Base-by-base conservation (phyloP, 2,113 vertebrate genomes). In the Cephalopholis sonnerati region DNA sequence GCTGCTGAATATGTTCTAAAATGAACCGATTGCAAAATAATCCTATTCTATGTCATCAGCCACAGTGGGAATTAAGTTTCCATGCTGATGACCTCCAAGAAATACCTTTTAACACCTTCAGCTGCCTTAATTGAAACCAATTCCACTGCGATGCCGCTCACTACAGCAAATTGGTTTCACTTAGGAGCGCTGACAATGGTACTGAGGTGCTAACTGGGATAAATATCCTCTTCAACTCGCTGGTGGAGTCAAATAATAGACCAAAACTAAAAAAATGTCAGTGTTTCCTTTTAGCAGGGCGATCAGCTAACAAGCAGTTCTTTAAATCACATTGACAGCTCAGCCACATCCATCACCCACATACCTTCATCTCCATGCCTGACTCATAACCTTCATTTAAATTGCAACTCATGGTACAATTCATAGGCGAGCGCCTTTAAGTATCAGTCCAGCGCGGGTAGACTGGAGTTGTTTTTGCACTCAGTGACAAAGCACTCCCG, bases 401-500 rank as follows among this genome's bases (percentile, higher is more conserved):
- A 73, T 53, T 59, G 29, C 65, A 41, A 4, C 63, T 77, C 61
- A 44, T 7, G 1, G 20, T 18, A 7, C 41, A 8, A 44, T 67
- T 73, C 53, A 25, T 55, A 36, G 59, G 59, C 13, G 3, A 18
- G 27, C 8, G 11, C 22, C 74, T 84, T 24, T 6, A 44, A 50
- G 71, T 61, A 16, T 66, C 71, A 24, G 55, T 70, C 70, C 62
- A 0, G 62, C 36, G 17, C 0, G 7, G 39, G 66, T 1, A 82
- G 61, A 77, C 77, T 65, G 79, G 50, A 72, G 66, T 61, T 81
- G 81, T 68, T 80, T 84, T 74, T 39, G 44, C 79, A 22, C 67
- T 84, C 18, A 3, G 84, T 84, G 86, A 87, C 88, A 79, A 80
- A 91, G 83, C 79, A n/a, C 83, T 77, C 57, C 41, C 13, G 24